phyloP scores from a whole-genome alignment of 1,140 invertebrate genomes.

The Meloidogyne floridensis region DNA sequence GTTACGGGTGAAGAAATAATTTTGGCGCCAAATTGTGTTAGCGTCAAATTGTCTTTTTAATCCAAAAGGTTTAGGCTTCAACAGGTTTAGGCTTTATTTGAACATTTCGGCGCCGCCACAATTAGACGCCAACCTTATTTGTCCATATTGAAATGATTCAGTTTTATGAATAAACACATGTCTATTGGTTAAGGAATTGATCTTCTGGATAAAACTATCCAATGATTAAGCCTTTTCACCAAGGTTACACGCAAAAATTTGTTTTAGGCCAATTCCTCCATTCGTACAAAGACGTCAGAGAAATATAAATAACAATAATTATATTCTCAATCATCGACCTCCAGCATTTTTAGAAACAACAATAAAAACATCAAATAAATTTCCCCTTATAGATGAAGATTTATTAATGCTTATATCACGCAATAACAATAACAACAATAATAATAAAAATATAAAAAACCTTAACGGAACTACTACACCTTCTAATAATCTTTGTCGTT shows the following conservation, averaged over 20 bases:
- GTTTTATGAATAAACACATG: not conserved
- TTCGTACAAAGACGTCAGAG: constrained; percentile 8
- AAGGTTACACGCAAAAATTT: not conserved
- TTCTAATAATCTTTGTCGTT: constrained; percentile 21
- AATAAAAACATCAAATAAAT: constrained; percentile 19
- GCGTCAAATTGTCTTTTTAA: too few relatives aligned
- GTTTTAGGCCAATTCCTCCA: constrained; percentile 20
- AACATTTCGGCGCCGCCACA: too few relatives aligned
- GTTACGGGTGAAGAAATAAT: too few relatives aligned
- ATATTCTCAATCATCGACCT: constrained; percentile 11
- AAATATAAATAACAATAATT: not conserved
- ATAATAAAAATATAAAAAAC: not conserved
- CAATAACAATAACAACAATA: not conserved
- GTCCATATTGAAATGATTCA: too few relatives aligned
- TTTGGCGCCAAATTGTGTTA: too few relatives aligned
- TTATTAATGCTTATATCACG: constrained; percentile 12
- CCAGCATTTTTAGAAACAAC: constrained; percentile 8
- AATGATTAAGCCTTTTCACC: constrained; percentile 2
- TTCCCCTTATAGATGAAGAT: constrained; percentile 30
- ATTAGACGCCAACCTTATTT: too few relatives aligned
- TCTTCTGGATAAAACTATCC: not conserved
- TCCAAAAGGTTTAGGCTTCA: too few relatives aligned
- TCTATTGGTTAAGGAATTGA: not conserved
- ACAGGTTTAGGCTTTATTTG: too few relatives aligned
- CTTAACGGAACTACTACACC: not conserved